phyloP scores from a whole-genome alignment of 1,140 invertebrate genomes.

The Drosophila micromelanica region DNA sequence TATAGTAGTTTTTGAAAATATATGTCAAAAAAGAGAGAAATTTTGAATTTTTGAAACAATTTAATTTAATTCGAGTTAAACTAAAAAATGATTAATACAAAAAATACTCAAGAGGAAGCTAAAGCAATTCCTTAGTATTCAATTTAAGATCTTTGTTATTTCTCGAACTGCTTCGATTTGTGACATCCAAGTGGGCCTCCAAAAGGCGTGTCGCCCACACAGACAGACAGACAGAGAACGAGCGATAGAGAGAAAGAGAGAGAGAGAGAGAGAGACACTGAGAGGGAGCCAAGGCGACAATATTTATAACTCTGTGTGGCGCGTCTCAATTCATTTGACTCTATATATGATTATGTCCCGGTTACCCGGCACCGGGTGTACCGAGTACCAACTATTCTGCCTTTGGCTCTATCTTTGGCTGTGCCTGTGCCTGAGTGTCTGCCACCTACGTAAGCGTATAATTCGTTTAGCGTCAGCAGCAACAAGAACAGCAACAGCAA shows the following conservation, averaged over 20 bases:
- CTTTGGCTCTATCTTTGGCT: slow-evolving; percentile 18
- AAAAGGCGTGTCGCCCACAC: slow-evolving; percentile 42
- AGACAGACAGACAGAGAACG: slow-evolving; percentile 3
- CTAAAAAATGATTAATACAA: too few relatives aligned
- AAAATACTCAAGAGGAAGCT: too few relatives aligned
- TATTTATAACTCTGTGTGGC: slow-evolving; percentile 78
- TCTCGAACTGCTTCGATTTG: slow-evolving; percentile 33
- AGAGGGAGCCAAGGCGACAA: slow-evolving; percentile 56
- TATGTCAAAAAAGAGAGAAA: too few relatives aligned
- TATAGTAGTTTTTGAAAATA: too few relatives aligned
- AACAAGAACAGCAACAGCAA: slow-evolving; percentile 45
- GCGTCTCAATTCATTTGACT: slow-evolving; percentile 82
- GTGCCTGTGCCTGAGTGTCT: slow-evolving; percentile 65
- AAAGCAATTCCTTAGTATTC: not conserved
- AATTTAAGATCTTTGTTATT: not conserved
- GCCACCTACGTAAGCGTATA: slow-evolving; percentile 81
- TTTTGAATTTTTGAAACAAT: too few relatives aligned
- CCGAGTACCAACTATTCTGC: slow-evolving; percentile 1
- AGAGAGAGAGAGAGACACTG: not conserved
- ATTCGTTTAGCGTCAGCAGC: slow-evolving; percentile 76
- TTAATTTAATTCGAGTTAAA: too few relatives aligned
- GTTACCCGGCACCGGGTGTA: not conserved
- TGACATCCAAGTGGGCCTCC: slow-evolving; percentile 27
- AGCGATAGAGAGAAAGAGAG: slow-evolving; percentile 4
- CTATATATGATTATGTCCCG: slow-evolving; percentile 37